These are phyloP conservation scores for Neotoma lepida DNA, from an alignment of 2,113 vertebrate species.

Conservation along the genomic window DNA sequence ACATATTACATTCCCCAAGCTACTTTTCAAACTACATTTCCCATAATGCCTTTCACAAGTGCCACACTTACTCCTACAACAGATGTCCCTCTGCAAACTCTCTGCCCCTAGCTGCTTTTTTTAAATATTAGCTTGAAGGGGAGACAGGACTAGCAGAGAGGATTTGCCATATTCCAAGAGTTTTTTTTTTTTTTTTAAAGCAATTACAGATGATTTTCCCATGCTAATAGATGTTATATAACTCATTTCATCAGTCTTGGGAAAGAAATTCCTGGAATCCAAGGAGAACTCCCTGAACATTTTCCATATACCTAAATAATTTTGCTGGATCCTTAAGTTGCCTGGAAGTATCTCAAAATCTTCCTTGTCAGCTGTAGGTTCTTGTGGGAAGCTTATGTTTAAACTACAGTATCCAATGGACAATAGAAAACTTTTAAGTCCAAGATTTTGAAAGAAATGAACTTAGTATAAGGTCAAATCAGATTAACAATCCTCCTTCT, in stretches of 20 bases:
- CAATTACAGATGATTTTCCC: no score
- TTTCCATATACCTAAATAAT: not conserved
- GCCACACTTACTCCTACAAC: no score
- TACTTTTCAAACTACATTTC: no score
- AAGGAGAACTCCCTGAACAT: not conserved
- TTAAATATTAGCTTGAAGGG: no score
- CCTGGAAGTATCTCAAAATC: not conserved
- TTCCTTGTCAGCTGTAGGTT: not conserved
- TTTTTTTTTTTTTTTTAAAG: no score
- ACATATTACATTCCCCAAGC: no score
- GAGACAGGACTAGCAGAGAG: no score
- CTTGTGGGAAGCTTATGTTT: not conserved
- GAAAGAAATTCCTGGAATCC: not conserved
- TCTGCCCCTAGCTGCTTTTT: no score
- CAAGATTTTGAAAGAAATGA: not conserved
- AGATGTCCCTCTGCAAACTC: no score
- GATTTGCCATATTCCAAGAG: no score
- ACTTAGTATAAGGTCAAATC: not conserved
- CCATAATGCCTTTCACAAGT: no score
- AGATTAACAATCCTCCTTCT: not conserved
- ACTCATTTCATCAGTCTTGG: not conserved
- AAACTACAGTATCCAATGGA: not conserved
- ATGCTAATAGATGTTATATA: no score
- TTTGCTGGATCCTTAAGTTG: not conserved
- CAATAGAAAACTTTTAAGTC: not conserved